A percentile compares a stretch with the other conserved stretches of the same genome.
These are phyloP conservation scores for Aspiorhynchus laticeps DNA, from an alignment of 2,113 vertebrate species.

Conservation along the genomic window DNA sequence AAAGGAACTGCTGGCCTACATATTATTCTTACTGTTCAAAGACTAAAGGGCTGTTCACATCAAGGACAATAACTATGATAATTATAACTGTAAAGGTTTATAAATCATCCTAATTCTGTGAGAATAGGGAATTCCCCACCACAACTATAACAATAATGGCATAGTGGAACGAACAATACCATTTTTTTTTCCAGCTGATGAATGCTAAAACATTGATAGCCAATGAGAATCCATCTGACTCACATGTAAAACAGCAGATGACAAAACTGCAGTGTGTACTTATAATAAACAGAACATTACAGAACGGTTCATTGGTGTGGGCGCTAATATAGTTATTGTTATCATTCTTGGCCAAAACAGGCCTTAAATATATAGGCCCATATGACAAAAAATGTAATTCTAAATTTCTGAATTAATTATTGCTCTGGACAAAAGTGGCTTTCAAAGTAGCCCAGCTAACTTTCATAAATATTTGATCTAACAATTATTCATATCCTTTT, in stretches of 20 bases:
- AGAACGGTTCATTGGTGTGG: neutral
- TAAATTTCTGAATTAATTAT: neutral
- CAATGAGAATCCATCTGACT: too few relatives aligned
- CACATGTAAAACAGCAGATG: too few relatives aligned
- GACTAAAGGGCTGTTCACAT: neutral
- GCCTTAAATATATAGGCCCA: neutral
- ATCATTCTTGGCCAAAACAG: neutral
- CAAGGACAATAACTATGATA: neutral
- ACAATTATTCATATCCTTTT: neutral
- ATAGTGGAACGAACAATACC: too few relatives aligned
- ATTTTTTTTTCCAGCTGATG: too few relatives aligned
- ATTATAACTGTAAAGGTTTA: neutral
- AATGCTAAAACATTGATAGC: too few relatives aligned
- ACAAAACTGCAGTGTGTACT: too few relatives aligned
- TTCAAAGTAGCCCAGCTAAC: neutral
- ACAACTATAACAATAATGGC: too few relatives aligned
- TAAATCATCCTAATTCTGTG: neutral
- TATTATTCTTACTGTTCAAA: neutral
- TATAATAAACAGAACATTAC: too few relatives aligned
- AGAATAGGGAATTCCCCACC: neutral
- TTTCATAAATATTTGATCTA: neutral
- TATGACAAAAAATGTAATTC: neutral
- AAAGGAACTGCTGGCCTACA: conserved; percentile 6
- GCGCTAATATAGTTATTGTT: neutral
- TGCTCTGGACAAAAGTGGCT: neutral